Evolutionary conservation across 2,797 vertebrate genomes (phyloP), one percentile per base, ranked within the genome.

Genomic region (Dromococcyx pavoninus): DNA sequence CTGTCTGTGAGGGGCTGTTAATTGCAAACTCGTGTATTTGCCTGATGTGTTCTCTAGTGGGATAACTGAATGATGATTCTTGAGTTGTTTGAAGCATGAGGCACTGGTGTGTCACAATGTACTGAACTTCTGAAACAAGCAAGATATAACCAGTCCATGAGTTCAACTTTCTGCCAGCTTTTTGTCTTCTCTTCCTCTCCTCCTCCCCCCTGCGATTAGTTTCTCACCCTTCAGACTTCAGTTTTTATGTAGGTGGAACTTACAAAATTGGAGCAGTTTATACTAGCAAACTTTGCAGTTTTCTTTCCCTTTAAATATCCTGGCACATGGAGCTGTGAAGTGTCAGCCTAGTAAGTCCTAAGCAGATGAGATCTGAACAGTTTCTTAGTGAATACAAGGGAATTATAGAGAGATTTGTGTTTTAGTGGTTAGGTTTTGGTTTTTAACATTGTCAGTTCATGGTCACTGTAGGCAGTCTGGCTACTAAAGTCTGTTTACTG

Each of bases 121-220:
- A 57, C 53, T 21, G 54, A 90, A 41, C 46, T 44, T 77, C 54
- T 89, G 91, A 89, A 92, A 85, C 50, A 43, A 54, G 64, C 39
- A 91, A 91, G 32, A 62, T 87, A 58, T 1, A 93, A 91, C 75
- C 65, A 83, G 81, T 58, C 73, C 61, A 66, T 88, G 69, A 50
- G 50, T 89, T 93, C 21, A 85, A 69, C 85, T 74, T 92, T 79
- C 69, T 92, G 61, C 17, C 61, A 32, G 28, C 48, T 93, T 91
- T 79, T 66, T 12, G 16, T 28, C n/a, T 86, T 80, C 25, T 50
- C 33, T 76, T 88, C 32, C 50, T 90, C 33, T 71, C 14, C 33
- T 28, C 8, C 7, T 21, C 50, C 25, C 27, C n/a, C 2, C 19
- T 58, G 39, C 14, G 3, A 91, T 80, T 86, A 0, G 16, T 88